Evolutionary conservation across 2,797 vertebrate species (phyloP).

Genomic region (Parambassis ranga): DNA sequence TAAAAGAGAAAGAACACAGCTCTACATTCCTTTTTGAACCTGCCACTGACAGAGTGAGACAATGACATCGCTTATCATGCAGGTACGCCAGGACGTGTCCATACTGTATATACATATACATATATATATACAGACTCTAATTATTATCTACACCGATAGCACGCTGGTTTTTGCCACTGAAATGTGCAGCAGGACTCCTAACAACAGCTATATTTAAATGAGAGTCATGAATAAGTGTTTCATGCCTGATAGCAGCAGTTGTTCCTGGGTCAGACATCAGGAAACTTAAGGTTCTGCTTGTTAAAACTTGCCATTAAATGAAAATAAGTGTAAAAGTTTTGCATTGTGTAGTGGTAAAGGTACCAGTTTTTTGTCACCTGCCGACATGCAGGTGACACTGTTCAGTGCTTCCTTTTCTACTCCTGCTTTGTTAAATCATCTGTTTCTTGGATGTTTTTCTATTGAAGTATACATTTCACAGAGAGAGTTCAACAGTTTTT

Average conservation of each 20-base stretch:
- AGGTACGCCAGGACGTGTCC: conserved; percentile 1
- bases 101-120: too few relatives aligned
- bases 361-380: too few relatives aligned
- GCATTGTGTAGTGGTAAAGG: too few relatives aligned
- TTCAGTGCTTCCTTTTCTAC: not conserved
- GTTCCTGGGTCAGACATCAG: not conserved
- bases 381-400: not conserved
- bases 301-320: not conserved
- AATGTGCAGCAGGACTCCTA: not conserved
- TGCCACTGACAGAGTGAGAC: not conserved
- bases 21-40: not conserved
- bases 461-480: not conserved
- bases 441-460: not conserved
- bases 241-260: not conserved
- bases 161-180: not conserved
- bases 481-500: not conserved
- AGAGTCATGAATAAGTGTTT: too few relatives aligned
- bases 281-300: not conserved
- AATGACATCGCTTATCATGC: not conserved
- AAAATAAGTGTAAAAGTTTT: too few relatives aligned
- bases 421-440: not conserved
- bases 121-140: too few relatives aligned
- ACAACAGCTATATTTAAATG: not conserved
- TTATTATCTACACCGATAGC: not conserved
- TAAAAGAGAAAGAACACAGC: not conserved